Conservation (phyloP, 2,113 vertebrate genomes). For the Cyprinodon variegatus region DNA sequence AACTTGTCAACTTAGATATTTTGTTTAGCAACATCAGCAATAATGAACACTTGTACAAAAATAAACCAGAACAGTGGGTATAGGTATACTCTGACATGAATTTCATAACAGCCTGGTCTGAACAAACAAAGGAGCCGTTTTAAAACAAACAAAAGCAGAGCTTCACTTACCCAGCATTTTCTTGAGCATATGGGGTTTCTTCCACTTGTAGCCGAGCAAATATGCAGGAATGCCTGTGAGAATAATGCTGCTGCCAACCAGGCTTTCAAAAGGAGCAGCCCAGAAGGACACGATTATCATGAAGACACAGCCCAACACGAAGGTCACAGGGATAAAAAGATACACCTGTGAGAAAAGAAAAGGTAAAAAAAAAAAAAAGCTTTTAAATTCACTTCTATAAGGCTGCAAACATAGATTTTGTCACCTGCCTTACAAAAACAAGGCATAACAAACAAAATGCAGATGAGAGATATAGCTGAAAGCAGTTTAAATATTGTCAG, state of each 20-base stretch:
- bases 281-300: constrained; percentile 81
- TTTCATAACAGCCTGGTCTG: constrained; percentile 37
- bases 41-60: constrained; percentile 26
- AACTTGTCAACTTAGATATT: constrained; percentile 33
- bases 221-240: constrained; percentile 79
- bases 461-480: not conserved
- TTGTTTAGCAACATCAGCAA: constrained; percentile 17
- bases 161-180: constrained; percentile 76
- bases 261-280: constrained; percentile 78
- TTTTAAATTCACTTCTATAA: not conserved
- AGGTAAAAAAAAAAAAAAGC: not conserved
- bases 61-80: constrained; percentile 17
- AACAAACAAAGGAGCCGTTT: constrained; percentile 25
- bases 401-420: not conserved
- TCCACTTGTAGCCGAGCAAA: constrained; percentile 80
- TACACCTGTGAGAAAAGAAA: constrained; percentile 56
- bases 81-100: constrained; percentile 19
- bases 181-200: constrained; percentile 73
- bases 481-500: not conserved
- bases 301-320: constrained; percentile 78
- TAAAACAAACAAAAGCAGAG: constrained; percentile 15
- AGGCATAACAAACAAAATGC: not conserved
- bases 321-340: constrained; percentile 69
- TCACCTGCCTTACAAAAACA: not conserved
- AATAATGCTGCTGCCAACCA: constrained; percentile 75